Evolutionary conservation across 2,113 vertebrate species (phyloP).

Genomic region (Gymnocephalus cernua): DNA sequence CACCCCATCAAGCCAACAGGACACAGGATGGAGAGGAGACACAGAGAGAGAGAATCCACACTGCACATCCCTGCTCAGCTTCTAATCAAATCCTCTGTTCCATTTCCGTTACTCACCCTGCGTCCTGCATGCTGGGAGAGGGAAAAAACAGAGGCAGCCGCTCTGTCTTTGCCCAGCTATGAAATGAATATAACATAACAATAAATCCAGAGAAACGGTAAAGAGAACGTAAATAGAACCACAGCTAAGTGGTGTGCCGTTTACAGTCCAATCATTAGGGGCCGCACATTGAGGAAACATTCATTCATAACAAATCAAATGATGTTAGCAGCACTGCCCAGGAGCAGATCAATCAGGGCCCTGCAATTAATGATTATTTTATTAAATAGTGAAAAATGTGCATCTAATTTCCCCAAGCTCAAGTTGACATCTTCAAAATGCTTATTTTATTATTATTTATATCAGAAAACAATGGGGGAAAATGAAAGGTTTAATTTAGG

Average conservation of each 20-base stretch:
- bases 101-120: constrained; percentile 10
- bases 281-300: background rate
- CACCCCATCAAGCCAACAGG: constrained; percentile 46
- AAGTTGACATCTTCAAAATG: background rate
- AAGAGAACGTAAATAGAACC: background rate
- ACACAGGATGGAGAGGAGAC: constrained; percentile 28
- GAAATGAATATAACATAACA: background rate
- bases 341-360: background rate
- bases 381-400: background rate
- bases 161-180: background rate
- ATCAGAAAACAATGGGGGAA: background rate
- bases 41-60: constrained; percentile 33
- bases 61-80: constrained; percentile 29
- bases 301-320: background rate
- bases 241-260: background rate
- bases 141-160: background rate
- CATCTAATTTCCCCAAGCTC: background rate
- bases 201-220: background rate
- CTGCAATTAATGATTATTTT: background rate
- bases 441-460: too few relatives aligned
- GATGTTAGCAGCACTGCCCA: background rate
- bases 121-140: background rate
- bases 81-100: constrained; percentile 64
- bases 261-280: background rate
- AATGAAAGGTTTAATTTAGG: too few relatives aligned